Percentiles rank a stretch among this genome's conserved stretches.
These are phyloP conservation scores for Pissodes strobi DNA, from an alignment of 1,140 invertebrate genomes.

Conservation along the genomic window DNA sequence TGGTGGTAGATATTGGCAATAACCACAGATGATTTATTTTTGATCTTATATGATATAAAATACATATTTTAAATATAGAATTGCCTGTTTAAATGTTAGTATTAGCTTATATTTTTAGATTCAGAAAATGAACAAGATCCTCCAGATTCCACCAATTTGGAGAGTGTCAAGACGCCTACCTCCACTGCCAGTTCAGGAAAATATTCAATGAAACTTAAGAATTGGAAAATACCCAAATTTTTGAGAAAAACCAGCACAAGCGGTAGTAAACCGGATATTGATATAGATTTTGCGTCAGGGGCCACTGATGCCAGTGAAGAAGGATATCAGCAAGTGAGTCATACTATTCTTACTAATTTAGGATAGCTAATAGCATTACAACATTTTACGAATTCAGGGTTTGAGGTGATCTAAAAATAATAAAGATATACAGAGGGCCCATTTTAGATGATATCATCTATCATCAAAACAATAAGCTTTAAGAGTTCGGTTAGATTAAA, in stretches of 20 bases:
- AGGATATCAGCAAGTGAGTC: conserved; percentile 47
- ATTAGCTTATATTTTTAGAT: conserved; percentile 17
- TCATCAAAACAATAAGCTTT: too few relatives aligned
- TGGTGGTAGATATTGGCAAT: too few relatives aligned
- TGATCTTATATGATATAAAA: too few relatives aligned
- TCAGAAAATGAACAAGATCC: conserved; percentile 33
- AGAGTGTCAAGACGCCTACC: conserved; percentile 47
- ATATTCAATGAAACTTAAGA: conserved; percentile 63
- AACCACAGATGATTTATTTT: too few relatives aligned
- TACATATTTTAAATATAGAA: too few relatives aligned
- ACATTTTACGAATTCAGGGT: too few relatives aligned
- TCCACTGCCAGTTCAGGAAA: conserved; percentile 63
- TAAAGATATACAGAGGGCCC: too few relatives aligned
- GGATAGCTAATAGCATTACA: not conserved
- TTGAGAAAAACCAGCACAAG: conserved; percentile 62
- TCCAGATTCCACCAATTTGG: conserved; percentile 55
- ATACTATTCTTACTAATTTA: not conserved
- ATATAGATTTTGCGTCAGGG: conserved; percentile 37
- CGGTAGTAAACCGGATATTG: conserved; percentile 34
- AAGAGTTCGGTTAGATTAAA: too few relatives aligned
- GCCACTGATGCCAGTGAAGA: conserved; percentile 35
- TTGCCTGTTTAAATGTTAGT: too few relatives aligned
- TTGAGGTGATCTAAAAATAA: too few relatives aligned
- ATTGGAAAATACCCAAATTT: conserved; percentile 67
- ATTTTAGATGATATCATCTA: too few relatives aligned